These are phyloP conservation scores for Apteryx owenii DNA, from an alignment of 2,113 vertebrate species.

Conservation along the genomic window DNA sequence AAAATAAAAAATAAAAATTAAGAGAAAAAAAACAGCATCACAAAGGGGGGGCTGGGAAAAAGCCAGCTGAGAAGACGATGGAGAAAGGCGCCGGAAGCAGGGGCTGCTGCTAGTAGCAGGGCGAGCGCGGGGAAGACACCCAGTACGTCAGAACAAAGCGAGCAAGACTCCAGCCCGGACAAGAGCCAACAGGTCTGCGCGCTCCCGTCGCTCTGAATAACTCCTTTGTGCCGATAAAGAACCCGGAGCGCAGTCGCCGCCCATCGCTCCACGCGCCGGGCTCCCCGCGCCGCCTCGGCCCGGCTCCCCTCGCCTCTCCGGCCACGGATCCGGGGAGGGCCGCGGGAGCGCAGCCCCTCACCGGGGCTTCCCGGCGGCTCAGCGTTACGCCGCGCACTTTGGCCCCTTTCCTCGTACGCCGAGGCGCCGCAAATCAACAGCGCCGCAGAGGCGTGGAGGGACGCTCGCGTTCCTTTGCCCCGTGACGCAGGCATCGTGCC, in stretches of 20 bases:
- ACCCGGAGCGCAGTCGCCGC: no score
- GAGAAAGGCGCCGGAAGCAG: not conserved
- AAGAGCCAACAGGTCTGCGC: not conserved
- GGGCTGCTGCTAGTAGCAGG: not conserved
- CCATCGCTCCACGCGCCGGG: no score
- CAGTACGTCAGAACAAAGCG: not conserved
- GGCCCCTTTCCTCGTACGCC: no score
- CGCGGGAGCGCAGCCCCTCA: no score
- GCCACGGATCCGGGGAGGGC: no score
- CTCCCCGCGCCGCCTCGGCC: no score
- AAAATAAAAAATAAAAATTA: no score
- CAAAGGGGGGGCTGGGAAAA: not conserved
- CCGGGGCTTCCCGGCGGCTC: no score
- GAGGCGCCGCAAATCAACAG: not conserved
- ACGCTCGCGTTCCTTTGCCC: not conserved
- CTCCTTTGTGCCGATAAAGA: not conserved
- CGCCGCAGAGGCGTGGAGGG: rapidly evolving
- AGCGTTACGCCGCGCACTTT: no score
- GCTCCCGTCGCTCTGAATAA: not conserved
- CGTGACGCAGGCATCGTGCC: not conserved
- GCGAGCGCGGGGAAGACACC: not conserved
- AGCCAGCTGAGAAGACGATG: not conserved
- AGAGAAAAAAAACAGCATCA: no score
- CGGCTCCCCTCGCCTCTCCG: no score
- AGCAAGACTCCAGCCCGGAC: not conserved